Evolutionary conservation across 2,888 invertebrate genomes (phyloP), one percentile per base, ranked within the genome.

Genomic region (Euclidia mi): DNA sequence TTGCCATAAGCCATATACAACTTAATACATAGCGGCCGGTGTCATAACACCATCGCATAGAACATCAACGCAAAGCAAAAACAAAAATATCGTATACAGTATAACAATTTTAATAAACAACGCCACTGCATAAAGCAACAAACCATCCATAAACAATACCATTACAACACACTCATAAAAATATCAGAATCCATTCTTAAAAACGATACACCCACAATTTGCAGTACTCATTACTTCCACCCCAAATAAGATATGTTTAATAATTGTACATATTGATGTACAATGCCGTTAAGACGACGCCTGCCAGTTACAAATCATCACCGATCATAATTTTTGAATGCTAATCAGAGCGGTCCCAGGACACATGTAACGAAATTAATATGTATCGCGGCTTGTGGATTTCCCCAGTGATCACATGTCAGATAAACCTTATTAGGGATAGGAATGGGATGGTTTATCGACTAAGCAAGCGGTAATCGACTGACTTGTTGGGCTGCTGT

Each of bases 351-450:
- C 34, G 38, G 52, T 65, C 66, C 63, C 53, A 43, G 48, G 70
- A 48, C 57, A 64, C 64, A 69, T 75, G 73, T 66, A 68, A 68
- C 70, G 47, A 78, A 79, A 79, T 79, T 79, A 79, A 78, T 79
- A 65, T 74, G 69, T 76, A 76, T 60, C 72, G 67, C 58, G 67
- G 67, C 46, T 68, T 52, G 59, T 48, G 70, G 56, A 82, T 81
- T 82, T 82, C 82, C 81, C 81, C 48, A 11, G 81, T 43, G 76
- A 69, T 51, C 56, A 57, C 58, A 56, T 71, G 76, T 74, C 72
- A 67, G 73, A 78, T 76, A 70, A 65, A 65, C 66, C 72, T 77
- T 74, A 79, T 80, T 82, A 78, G 37, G 43, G 12, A 3, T 58
- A 56, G 71, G 57, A 65, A 38, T 45, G 64, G 34, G 56, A 41